Conservation (phyloP, 2,888 invertebrate genomes). For the Heliothis peltigera region DNA sequence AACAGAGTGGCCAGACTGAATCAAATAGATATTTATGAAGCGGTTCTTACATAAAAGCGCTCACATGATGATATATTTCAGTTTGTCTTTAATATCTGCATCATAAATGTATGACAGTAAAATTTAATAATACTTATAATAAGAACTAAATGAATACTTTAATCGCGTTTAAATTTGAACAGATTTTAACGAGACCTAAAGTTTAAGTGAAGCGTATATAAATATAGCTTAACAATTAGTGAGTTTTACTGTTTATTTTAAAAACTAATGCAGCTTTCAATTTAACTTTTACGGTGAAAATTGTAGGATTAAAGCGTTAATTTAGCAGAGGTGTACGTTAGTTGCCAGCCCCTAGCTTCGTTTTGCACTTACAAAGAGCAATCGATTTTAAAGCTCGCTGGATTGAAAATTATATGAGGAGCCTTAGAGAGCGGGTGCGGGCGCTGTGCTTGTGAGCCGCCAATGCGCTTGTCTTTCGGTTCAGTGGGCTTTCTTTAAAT, state of each 20-base stretch:
- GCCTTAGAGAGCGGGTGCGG: conserved; percentile 82
- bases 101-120: conserved; percentile 19
- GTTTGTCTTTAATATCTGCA: conserved; percentile 13
- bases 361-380: conserved; percentile 88
- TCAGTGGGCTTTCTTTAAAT: conserved; percentile 91
- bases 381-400: conserved; percentile 90
- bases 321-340: conserved; percentile 74
- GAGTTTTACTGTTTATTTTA: conserved; percentile 62
- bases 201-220: conserved; percentile 50
- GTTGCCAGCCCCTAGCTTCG: conserved; percentile 77
- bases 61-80: conserved; percentile 9
- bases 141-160: conserved; percentile 27
- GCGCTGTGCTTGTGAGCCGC: conserved; percentile 85
- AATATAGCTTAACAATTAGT: conserved; percentile 53
- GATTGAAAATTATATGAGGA: conserved; percentile 90
- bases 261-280: conserved; percentile 63
- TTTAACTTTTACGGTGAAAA: conserved; percentile 67
- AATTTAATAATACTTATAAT: conserved; percentile 32
- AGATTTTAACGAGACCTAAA: conserved; percentile 50
- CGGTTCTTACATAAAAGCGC: conserved; percentile 6
- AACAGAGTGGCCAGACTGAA: neutral
- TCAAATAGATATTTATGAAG: conserved; percentile 15
- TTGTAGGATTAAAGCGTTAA: conserved; percentile 77
- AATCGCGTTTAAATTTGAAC: conserved; percentile 42
- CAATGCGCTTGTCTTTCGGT: conserved; percentile 91